Percentiles rank a stretch among this genome's conserved stretches.
phyloP scores from a whole-genome alignment of 2,113 vertebrate genomes.

The Astur gentilis region DNA sequence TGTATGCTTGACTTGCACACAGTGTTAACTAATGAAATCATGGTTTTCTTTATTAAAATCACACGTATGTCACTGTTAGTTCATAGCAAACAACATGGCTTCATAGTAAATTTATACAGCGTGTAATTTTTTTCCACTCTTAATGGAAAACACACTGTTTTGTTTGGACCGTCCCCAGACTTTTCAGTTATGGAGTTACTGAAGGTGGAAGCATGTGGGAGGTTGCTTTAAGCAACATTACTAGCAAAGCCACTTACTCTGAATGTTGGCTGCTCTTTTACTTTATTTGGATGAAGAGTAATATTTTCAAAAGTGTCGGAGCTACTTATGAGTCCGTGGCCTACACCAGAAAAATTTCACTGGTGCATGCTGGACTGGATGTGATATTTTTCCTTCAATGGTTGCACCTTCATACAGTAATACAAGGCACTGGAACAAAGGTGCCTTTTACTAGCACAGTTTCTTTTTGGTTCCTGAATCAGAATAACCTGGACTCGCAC shows the following conservation, averaged over 20 bases:
- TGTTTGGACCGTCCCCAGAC: slow-evolving; percentile 23
- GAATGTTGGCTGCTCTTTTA: slow-evolving; percentile 35
- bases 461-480: background rate
- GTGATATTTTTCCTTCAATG: background rate
- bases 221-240: slow-evolving; percentile 29
- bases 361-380: background rate
- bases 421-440: background rate
- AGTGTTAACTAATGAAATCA: slow-evolving; percentile 20
- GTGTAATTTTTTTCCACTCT: background rate
- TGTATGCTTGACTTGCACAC: background rate
- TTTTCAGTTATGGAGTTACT: background rate
- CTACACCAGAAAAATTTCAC: background rate
- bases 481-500: background rate
- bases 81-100: slow-evolving; percentile 15
- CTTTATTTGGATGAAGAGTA: slow-evolving; percentile 42
- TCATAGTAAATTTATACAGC: slow-evolving; percentile 10
- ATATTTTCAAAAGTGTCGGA: slow-evolving; percentile 20
- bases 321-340: background rate
- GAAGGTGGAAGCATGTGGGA: slow-evolving; percentile 33
- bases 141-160: slow-evolving; percentile 55
- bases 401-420: background rate
- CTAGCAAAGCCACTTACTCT: slow-evolving; percentile 16
- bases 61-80: background rate
- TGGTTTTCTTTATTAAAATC: slow-evolving; percentile 32
- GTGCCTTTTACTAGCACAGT: background rate